A percentile compares a stretch with the other conserved stretches of the same genome.
Evolutionary conservation across 2,113 vertebrate genomes (phyloP).

Genomic region (Acrocephalus kingi): DNA sequence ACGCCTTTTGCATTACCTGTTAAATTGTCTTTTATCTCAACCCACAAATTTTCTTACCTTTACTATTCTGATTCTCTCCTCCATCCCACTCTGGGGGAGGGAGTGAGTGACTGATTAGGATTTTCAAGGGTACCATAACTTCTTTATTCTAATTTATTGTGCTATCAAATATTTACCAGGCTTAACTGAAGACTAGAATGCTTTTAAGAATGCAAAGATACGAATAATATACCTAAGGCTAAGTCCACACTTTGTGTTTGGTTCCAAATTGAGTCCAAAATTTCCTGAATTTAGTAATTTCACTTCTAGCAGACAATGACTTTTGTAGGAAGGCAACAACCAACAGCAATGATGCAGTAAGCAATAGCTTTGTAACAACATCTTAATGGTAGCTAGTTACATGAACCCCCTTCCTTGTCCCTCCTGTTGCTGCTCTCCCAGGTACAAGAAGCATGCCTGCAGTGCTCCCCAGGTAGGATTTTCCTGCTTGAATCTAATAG

Average conservation of each 20-base stretch:
- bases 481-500: neutral
- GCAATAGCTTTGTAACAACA: rapidly evolving
- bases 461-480: neutral
- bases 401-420: neutral
- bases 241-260: neutral
- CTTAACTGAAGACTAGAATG: neutral
- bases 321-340: neutral
- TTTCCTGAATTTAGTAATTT: neutral
- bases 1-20: neutral
- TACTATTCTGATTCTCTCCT: neutral
- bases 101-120: neutral
- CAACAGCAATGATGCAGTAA: neutral
- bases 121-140: neutral
- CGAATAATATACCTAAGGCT: neutral
- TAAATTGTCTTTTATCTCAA: neutral
- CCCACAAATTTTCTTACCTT: neutral
- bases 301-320: neutral
- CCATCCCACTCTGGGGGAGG: neutral
- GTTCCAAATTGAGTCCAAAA: neutral
- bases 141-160: neutral
- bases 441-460: neutral
- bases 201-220: neutral
- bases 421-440: neutral
- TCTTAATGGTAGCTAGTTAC: neutral
- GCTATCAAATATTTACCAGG: neutral